A percentile compares a stretch with the other conserved stretches of the same genome.
phyloP scores from a whole-genome alignment of 1,140 invertebrate genomes.

The Hylaeus volcanicus region DNA sequence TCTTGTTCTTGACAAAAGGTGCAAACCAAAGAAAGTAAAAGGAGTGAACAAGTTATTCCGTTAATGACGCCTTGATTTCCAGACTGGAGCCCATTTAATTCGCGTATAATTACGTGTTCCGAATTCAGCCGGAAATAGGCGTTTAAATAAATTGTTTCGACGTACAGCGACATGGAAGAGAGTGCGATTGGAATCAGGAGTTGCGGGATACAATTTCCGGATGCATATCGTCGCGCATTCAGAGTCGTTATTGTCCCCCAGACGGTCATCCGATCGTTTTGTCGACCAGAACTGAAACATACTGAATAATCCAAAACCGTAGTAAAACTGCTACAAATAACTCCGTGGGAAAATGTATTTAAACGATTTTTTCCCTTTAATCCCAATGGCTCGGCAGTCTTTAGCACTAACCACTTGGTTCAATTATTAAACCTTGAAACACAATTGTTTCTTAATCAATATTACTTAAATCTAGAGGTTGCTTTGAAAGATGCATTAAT shows the following conservation, averaged over 20 bases:
- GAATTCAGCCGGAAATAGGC: slow-evolving; percentile 8
- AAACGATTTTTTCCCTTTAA: background rate
- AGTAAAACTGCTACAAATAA: slow-evolving; percentile 10
- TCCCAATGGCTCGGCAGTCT: background rate
- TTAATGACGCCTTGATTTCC: background rate
- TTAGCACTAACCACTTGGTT: too few relatives aligned
- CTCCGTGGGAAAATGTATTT: background rate
- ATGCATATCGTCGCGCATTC: slow-evolving; percentile 11
- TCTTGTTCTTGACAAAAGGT: too few relatives aligned
- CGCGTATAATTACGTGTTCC: background rate
- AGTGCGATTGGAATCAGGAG: slow-evolving; percentile 21
- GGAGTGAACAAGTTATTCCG: background rate
- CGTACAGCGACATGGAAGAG: slow-evolving; percentile 9
- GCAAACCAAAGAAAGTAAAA: background rate
- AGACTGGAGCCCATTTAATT: too few relatives aligned
- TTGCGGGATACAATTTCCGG: slow-evolving; percentile 37
- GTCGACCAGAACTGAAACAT: background rate
- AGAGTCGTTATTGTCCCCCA: slow-evolving; percentile 22
- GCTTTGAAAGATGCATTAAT: too few relatives aligned
- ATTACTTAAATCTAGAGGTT: too few relatives aligned
- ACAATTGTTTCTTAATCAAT: too few relatives aligned
- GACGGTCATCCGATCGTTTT: slow-evolving; percentile 24
- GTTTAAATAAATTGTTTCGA: slow-evolving; percentile 35
- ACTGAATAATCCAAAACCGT: slow-evolving; percentile 9
- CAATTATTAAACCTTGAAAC: too few relatives aligned